phyloP scores from a whole-genome alignment of 1,140 invertebrate genomes.

The Lordiphosa clarofinis region DNA sequence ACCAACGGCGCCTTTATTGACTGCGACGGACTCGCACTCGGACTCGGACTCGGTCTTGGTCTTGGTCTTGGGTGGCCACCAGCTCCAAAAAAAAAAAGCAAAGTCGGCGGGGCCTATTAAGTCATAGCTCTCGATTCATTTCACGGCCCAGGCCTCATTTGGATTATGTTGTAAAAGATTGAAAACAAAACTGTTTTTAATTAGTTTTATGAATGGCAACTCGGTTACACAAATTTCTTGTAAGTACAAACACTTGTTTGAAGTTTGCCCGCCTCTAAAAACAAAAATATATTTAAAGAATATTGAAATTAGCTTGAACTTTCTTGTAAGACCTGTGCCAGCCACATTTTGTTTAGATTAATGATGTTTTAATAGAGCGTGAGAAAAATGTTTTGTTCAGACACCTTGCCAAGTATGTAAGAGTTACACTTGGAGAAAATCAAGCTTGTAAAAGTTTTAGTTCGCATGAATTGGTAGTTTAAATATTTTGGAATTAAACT shows the following conservation, averaged over 20 bases:
- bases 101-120: constrained; percentile 69
- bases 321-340: constrained; percentile 41
- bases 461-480: no score
- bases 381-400: constrained; percentile 40
- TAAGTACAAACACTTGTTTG: constrained; percentile 54
- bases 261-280: constrained; percentile 37
- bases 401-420: no score
- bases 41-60: no score
- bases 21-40: constrained; percentile 40
- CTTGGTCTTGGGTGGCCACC: constrained; percentile 39
- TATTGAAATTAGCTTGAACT: constrained; percentile 64
- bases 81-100: constrained; percentile 20
- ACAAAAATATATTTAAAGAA: constrained; percentile 13
- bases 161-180: constrained; percentile 71
- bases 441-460: no score
- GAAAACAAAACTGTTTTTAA: constrained; percentile 59
- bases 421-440: no score
- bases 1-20: constrained; percentile 79
- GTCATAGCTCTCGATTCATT: constrained; percentile 74
- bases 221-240: constrained; percentile 34
- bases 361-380: constrained; percentile 74
- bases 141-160: constrained; percentile 62
- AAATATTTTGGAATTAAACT: no score
- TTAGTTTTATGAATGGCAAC: constrained; percentile 55
- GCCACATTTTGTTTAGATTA: constrained; percentile 43